Evolutionary conservation across 2,797 vertebrate genomes (phyloP).

Genomic region (Carduelis carduelis): DNA sequence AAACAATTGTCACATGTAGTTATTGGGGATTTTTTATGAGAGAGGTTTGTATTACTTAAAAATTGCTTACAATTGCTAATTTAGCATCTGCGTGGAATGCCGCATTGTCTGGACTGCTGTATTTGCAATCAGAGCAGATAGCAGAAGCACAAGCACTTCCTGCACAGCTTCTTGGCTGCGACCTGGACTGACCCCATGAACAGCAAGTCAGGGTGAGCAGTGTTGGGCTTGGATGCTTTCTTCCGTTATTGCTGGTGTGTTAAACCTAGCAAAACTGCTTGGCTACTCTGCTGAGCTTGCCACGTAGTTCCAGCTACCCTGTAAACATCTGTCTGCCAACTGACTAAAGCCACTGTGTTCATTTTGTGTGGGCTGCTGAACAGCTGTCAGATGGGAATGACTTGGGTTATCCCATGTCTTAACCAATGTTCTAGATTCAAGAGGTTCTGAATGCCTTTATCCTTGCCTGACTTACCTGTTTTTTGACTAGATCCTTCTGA

Average conservation of each 20-base stretch:
- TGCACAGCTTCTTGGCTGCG: background rate
- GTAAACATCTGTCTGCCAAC: constrained; percentile 30
- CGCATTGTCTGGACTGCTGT: constrained; percentile 3
- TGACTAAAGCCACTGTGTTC: background rate
- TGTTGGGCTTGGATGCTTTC: background rate
- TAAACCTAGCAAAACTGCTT: constrained; percentile 20
- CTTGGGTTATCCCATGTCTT: background rate
- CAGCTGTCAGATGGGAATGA: background rate
- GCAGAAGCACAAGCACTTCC: background rate
- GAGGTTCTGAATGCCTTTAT: background rate
- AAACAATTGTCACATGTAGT: background rate
- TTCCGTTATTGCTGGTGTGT: background rate
- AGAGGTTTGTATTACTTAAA: background rate
- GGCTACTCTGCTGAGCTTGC: background rate
- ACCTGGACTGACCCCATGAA: background rate
- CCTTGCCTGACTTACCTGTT: background rate
- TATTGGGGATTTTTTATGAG: background rate
- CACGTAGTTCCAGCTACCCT: background rate
- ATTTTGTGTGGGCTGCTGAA: background rate
- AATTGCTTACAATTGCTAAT: background rate
- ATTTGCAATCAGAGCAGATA: constrained; percentile 6
- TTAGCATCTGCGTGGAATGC: background rate
- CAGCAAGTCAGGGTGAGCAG: background rate
- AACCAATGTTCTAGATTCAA: background rate
- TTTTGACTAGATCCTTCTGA: background rate